Evolutionary conservation across 2,113 vertebrate species (phyloP).

Genomic region (Andinoacara biseriatus): DNA sequence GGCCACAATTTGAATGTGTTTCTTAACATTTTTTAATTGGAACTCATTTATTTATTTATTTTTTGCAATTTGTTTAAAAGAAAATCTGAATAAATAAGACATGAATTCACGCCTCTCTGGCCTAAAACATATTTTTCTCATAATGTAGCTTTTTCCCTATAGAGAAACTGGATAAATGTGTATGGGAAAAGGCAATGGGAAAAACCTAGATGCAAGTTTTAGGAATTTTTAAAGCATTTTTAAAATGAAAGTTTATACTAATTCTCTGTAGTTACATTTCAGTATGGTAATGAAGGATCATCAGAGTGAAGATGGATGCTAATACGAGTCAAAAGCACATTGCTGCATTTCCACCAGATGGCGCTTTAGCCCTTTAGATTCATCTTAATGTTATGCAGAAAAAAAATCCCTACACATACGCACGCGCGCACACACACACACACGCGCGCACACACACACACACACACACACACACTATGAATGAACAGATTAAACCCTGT

Average conservation of each 20-base stretch:
- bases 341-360: slow-evolving; percentile 77
- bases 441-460: slow-evolving; percentile 23
- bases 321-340: not conserved
- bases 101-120: not conserved
- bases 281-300: slow-evolving; percentile 19
- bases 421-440: too few species aligned
- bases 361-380: slow-evolving; percentile 78
- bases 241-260: not conserved
- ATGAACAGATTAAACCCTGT: slow-evolving; percentile 56
- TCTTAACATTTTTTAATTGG: too few species aligned
- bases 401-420: not conserved
- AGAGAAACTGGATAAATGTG: not conserved
- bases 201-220: not conserved
- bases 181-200: not conserved
- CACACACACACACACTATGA: slow-evolving; percentile 33
- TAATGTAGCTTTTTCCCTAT: not conserved
- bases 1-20: not conserved
- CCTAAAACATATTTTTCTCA: not conserved
- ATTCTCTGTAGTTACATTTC: slow-evolving; percentile 2
- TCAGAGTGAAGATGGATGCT: not conserved
- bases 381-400: not conserved
- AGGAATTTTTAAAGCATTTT: not conserved
- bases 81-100: not conserved
- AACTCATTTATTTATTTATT: not conserved
- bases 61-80: not conserved